Evolutionary conservation across 2,797 vertebrate genomes (phyloP).

Genomic region (Cryptoprocta ferox): DNA sequence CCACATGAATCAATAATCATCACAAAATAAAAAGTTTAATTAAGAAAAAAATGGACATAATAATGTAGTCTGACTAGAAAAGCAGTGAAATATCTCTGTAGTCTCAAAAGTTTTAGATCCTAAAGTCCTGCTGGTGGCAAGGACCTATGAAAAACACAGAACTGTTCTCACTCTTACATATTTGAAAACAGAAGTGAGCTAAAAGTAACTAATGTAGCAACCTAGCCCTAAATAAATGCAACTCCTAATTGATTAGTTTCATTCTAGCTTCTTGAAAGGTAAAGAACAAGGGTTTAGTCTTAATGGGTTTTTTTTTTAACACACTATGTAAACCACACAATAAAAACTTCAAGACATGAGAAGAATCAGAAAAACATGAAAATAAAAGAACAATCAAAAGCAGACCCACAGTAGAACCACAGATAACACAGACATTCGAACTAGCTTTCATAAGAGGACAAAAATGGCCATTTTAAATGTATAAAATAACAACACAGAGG

Average conservation of each 20-base stretch:
- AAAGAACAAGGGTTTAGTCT: not conserved
- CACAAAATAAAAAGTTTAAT: not conserved
- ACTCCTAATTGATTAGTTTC: not conserved
- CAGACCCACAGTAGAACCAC: not conserved
- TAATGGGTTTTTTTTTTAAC: not conserved
- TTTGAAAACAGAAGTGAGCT: not conserved
- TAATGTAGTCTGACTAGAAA: not conserved
- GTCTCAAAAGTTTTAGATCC: not conserved
- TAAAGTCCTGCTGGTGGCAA: not conserved
- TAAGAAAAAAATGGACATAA: not conserved
- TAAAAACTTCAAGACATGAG: not conserved
- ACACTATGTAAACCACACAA: not conserved
- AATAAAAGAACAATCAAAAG: slow-evolving; percentile 10
- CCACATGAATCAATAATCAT: not conserved
- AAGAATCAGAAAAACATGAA: not conserved
- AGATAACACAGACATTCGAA: not conserved
- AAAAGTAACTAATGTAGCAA: not conserved
- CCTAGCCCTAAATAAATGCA: not conserved
- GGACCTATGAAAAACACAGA: not conserved
- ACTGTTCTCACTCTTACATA: not conserved
- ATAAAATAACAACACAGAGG: not conserved
- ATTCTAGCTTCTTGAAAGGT: not conserved
- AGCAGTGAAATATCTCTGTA: not conserved
- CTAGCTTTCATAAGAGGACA: not conserved
- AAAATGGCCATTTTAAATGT: slow-evolving; percentile 39